These are phyloP conservation scores for Ictidomys tridecemlineatus DNA, from an alignment of 2,113 vertebrate species.

Conservation along the genomic window DNA sequence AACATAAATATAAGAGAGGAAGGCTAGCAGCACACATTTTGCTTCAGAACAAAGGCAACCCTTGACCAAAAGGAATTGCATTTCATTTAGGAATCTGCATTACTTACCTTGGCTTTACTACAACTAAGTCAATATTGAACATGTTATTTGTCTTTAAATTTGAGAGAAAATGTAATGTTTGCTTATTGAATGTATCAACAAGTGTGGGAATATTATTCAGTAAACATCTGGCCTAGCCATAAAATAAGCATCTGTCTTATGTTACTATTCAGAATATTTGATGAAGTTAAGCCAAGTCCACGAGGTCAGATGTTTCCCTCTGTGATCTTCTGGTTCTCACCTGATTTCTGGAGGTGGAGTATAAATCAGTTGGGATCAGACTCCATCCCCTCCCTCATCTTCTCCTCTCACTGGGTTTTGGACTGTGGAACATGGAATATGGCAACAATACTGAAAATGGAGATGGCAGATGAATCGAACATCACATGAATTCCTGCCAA, in stretches of 20 bases:
- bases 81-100: neutral
- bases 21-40: neutral
- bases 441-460: neutral
- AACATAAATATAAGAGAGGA: neutral
- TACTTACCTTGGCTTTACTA: conserved; percentile 27
- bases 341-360: conserved; percentile 5
- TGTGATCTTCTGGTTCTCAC: neutral
- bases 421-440: neutral
- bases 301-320: neutral
- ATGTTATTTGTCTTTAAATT: conserved; percentile 12
- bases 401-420: neutral
- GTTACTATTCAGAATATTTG: conserved; percentile 7
- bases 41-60: neutral
- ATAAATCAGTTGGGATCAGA: neutral
- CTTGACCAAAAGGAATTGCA: neutral
- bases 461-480: neutral
- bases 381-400: neutral
- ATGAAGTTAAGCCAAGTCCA: neutral
- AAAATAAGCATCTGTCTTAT: conserved; percentile 24
- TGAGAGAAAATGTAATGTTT: conserved; percentile 1
- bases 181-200: conserved; percentile 32
- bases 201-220: conserved; percentile 29
- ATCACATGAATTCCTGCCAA: neutral
- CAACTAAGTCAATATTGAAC: neutral
- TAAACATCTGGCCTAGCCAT: neutral